Conservation (phyloP, 2,113 vertebrate species). For the Sylvietta virens region DNA sequence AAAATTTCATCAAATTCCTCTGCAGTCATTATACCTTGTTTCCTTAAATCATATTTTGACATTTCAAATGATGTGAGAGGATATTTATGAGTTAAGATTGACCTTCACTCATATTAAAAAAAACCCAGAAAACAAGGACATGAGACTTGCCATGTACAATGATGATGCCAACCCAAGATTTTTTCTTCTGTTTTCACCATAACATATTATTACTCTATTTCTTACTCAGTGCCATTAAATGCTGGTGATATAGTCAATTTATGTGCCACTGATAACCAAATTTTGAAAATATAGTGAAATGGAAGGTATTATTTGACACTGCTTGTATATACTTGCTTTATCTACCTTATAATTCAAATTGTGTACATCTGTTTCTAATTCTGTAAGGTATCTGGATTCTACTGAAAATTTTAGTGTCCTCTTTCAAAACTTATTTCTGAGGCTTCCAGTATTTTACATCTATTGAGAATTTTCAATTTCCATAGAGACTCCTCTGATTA, state of each 20-base stretch:
- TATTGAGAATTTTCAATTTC: neutral
- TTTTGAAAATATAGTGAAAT: neutral
- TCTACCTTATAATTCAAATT: conserved; percentile 22
- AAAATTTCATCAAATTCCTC: neutral
- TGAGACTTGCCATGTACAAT: neutral
- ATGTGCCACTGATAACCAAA: neutral
- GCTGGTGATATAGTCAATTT: neutral
- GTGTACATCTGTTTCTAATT: neutral
- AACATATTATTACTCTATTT: neutral
- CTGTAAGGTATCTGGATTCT: neutral
- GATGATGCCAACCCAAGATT: neutral
- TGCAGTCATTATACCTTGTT: neutral
- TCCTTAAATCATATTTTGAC: neutral
- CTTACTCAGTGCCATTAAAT: neutral
- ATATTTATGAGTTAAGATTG: neutral
- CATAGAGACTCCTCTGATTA: neutral
- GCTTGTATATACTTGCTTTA: neutral
- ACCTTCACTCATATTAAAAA: neutral
- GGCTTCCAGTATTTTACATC: neutral
- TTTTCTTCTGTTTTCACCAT: neutral
- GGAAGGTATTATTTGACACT: neutral
- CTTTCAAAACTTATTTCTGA: neutral
- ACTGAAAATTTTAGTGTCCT: neutral
- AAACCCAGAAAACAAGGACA: neutral
- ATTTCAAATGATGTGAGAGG: neutral